phyloP scores from a whole-genome alignment of 2,888 invertebrate species.

The Melieria crassipennis region DNA sequence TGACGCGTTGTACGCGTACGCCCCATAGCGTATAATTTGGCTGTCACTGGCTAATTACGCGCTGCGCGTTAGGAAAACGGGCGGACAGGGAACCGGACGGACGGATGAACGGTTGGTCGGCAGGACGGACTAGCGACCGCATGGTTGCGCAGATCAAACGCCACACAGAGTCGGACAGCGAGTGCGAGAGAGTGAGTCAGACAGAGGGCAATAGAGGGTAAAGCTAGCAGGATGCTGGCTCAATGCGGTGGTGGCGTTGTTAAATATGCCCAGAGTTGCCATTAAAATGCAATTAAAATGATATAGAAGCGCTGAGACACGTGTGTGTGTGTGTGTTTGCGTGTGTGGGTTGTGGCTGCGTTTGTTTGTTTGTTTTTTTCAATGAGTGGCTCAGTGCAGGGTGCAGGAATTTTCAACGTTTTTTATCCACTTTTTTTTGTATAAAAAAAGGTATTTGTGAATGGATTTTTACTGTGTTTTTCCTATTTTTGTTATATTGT shows the following conservation, averaged over 20 bases:
- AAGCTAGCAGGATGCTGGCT: not conserved
- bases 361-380: conserved; percentile 22
- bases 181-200: not conserved
- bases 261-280: conserved; percentile 24
- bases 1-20: conserved; percentile 24
- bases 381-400: not conserved
- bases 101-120: too few relatives aligned
- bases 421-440: conserved; percentile 5
- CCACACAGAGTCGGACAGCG: too few relatives aligned
- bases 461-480: conserved; percentile 31
- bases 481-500: conserved; percentile 5
- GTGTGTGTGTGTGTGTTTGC: not conserved
- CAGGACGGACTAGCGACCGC: too few relatives aligned
- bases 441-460: conserved; percentile 13
- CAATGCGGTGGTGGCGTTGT: conserved; percentile 14
- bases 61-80: not conserved
- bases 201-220: not conserved
- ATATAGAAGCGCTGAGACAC: conserved; percentile 20
- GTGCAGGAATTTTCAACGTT: not conserved
- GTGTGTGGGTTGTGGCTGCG: conserved; percentile 23
- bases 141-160: too few relatives aligned
- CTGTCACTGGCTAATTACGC: conserved; percentile 49
- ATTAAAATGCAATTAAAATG: conserved; percentile 34
- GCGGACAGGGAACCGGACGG: not conserved
- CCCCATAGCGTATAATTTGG: conserved; percentile 48